Base-by-base conservation (phyloP, 2,113 vertebrate species). In the Serilophus lunatus region DNA sequence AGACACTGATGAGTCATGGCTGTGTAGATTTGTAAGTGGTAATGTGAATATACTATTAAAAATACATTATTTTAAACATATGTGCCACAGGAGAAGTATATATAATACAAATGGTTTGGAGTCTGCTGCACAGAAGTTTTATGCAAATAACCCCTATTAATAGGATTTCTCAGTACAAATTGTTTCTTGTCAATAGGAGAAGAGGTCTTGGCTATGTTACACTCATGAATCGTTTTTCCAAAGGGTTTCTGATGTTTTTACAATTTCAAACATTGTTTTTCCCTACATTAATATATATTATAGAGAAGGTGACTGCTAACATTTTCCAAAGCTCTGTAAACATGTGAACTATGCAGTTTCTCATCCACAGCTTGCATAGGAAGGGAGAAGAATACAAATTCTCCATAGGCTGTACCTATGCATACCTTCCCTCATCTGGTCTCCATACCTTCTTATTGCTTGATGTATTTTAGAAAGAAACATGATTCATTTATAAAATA, bases 151-250 rank as follows among this genome's bases (percentile, higher is more conserved):
- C 69, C 49, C 44, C 64, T 63, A 53, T 86, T 94, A 93, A 92
- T 86, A 86, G 90, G 76, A 92, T 88, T 92, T 92, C 54, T 81
- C 60, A 49, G 69, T 49, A 51, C 24, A 95, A 88, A 93, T 96
- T 76, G 79, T 86, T 92, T 85, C 61, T 79, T 51, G 56, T 77
- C 64, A 54, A 71, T 45, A 66, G 25, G 14, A 83, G 77, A 71
- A 70, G 59, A 88, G 60, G 20, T 88, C 65, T 70, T 51, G 47
- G 45, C 72, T 74, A 64, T 33, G 44, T 38, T 68, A 35, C 6
- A 14, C 33, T 87, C 50, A 20, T 45, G 36, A 47, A 66, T 65
- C 80, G 51, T 33, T 49, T 93, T 88, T 88, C 64, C 47, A 70
- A 81, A 81, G 33, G 13, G 38, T 80, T 93, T 82, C 38, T 77